A percentile compares a stretch with the other conserved stretches of the same genome.
These are phyloP conservation scores for Prostheceraeus crozeri DNA, from an alignment of 2,888 invertebrate species.

Conservation along the genomic window DNA sequence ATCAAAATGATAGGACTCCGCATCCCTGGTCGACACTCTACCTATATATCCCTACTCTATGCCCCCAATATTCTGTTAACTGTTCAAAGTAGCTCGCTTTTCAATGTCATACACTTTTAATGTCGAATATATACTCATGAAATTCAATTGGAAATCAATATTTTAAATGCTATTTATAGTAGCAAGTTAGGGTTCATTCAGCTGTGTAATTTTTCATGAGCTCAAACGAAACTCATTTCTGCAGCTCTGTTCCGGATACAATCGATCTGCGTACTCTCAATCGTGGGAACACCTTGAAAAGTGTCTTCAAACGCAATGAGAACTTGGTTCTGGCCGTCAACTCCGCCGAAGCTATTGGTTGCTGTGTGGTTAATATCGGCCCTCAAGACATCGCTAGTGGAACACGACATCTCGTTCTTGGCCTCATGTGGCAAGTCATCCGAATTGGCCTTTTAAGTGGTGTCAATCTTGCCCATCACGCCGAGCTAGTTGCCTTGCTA, in stretches of 20 bases:
- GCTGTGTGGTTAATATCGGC: constrained; percentile 77
- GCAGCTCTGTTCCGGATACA: constrained; percentile 95
- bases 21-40: no score
- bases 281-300: constrained; percentile 75
- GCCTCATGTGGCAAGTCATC: constrained; percentile 93
- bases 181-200: no score
- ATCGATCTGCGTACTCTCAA: constrained; percentile 97
- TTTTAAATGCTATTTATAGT: no score
- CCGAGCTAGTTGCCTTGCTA: constrained; percentile 79
- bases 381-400: constrained; percentile 86
- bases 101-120: no score
- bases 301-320: constrained; percentile 76
- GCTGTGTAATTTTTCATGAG: no score
- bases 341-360: constrained; percentile 87
- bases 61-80: no score
- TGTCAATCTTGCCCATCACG: constrained; percentile 88
- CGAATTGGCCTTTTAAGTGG: constrained; percentile 89
- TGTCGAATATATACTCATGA: no score
- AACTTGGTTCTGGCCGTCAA: constrained; percentile 66
- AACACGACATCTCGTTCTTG: constrained; percentile 80
- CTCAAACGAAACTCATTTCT: no score
- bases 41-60: no score
- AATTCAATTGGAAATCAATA: no score
- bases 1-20: no score
- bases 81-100: no score